Percentiles rank a stretch among this genome's conserved stretches.
Conservation (phyloP, 2,797 vertebrate genomes). For the Peromyscus attwateri region DNA sequence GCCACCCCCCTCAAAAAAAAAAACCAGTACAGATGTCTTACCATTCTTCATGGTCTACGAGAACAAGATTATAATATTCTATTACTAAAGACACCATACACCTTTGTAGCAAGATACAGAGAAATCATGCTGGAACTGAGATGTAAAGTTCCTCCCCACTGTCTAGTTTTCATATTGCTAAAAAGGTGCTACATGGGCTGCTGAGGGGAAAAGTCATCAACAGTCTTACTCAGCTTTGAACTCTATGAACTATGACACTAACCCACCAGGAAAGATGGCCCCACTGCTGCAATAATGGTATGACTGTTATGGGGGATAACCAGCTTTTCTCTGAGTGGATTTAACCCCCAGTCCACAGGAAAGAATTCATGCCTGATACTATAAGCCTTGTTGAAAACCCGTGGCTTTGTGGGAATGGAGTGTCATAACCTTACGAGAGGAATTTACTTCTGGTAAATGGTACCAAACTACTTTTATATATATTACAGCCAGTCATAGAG, state of each 20-base stretch:
- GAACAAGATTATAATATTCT: neutral
- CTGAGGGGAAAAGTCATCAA: neutral
- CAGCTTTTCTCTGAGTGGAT: neutral
- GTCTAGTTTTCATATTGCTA: neutral
- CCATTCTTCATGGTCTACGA: neutral
- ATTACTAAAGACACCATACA: neutral
- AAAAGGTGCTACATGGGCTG: neutral
- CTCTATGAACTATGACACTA: neutral
- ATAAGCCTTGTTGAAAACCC: neutral
- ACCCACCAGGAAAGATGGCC: neutral
- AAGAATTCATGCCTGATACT: neutral
- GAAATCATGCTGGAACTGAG: neutral
- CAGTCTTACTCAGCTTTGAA: neutral
- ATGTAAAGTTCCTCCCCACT: neutral
- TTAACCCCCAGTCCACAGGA: neutral
- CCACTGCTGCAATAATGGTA: neutral
- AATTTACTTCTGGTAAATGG: neutral
- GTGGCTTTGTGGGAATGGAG: neutral
- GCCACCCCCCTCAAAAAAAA: neutral
- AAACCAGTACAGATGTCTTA: neutral
- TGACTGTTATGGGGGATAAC: neutral
- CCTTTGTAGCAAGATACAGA: neutral
- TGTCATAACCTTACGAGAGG: neutral
- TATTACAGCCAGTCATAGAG: neutral
- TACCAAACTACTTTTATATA: neutral